Evolutionary conservation across 2,888 invertebrate genomes (phyloP).

Genomic region (Anagyrus pseudococci): DNA sequence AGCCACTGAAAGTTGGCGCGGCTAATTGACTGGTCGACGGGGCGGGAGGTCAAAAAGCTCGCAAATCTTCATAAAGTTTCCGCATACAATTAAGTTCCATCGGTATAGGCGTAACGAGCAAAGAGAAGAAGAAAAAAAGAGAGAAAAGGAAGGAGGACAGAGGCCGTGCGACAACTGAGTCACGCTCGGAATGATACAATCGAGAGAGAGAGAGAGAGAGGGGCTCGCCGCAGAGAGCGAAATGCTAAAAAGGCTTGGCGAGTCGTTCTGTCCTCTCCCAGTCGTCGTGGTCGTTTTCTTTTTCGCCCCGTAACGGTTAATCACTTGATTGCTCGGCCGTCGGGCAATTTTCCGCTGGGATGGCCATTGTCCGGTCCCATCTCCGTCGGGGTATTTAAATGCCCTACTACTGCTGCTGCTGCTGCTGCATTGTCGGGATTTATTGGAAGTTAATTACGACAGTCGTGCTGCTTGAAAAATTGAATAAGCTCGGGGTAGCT

Average conservation of each 20-base stretch:
- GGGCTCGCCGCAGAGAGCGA: slow-evolving; percentile 44
- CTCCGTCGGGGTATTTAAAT: not conserved
- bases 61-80: slow-evolving; percentile 4
- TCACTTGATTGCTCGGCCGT: slow-evolving; percentile 8
- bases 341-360: slow-evolving; percentile 11
- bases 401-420: not conserved
- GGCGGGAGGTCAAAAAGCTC: too few species aligned
- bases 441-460: slow-evolving; percentile 4
- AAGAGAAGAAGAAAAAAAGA: not conserved
- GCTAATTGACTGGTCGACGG: too few species aligned
- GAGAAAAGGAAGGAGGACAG: too few species aligned
- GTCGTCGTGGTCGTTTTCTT: too few species aligned
- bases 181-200: slow-evolving; percentile 54
- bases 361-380: slow-evolving; percentile 2
- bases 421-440: slow-evolving; percentile 3
- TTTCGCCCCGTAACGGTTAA: slow-evolving; percentile 7
- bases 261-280: not conserved
- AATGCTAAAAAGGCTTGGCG: slow-evolving; percentile 45
- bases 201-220: too few species aligned
- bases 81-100: not conserved
- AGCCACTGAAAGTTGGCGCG: not conserved
- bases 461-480: too few species aligned
- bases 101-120: too few species aligned
- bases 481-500: too few species aligned
- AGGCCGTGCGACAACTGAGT: slow-evolving; percentile 45